Evolutionary conservation across 2,888 invertebrate species (phyloP), one percentile per base, ranked within the genome.

Genomic region (Caenorhabditis sp.): DNA sequence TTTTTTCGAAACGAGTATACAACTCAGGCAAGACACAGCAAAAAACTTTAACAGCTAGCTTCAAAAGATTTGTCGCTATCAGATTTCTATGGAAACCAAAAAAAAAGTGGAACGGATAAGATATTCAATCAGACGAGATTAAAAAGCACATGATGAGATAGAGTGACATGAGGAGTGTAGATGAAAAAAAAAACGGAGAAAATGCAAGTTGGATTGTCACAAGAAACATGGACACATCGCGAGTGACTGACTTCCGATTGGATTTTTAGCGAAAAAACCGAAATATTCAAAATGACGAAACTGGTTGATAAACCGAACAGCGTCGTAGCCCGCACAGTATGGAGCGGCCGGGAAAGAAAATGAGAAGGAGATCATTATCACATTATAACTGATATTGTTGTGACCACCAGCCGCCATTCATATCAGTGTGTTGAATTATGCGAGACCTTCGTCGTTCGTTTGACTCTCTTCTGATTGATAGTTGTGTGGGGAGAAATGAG

Each of bases 351-450:
- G n/a, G n/a, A n/a, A n/a, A 22, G 19, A 19, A 24, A 7, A 51
- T 44, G 12, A 28, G 14, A 44, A 47, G 12, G 26, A 54, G 68
- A 61, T 76, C 69, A 64, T 79, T 54, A 77, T 77, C 77, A 70
- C 77, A 41, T 69, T 49, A 68, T 54, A 75, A 56, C 28, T 59
- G 58, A 66, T 70, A 56, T 79, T 79, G 56, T 77, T 77, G 38
- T 79, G 79, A 44, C 70, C 79, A 70, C 28, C 54, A 38, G 68
- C 24, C 68, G 70, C n/a, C 47, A 19, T 47, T 47, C 7, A 41
- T 74, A 64, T 63, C 74, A 74, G 74, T 58, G n/a, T n/a, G 38
- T 58, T 59, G 75, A 75, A 75, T 56, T 66, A 66, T 64, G 38
- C 35, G 49, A 61, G 68, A 47, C 49, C 47, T 16, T 41, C 66